Evolutionary conservation across 2,888 invertebrate species (phyloP), one percentile per base, ranked within the genome.

Genomic region (Platerodrilus igneus): DNA sequence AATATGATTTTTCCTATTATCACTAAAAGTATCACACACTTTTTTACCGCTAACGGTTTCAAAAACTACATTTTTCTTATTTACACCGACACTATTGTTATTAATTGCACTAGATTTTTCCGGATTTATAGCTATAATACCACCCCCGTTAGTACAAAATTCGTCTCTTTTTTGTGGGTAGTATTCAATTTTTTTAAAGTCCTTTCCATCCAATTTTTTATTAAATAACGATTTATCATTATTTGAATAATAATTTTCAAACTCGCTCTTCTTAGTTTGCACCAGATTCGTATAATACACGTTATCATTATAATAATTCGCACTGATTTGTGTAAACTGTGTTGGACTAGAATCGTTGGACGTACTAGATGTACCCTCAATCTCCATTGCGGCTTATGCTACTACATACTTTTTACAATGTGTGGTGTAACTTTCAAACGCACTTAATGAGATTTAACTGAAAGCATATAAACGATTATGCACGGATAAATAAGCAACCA

Each of bases 281-380:
- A 34, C 14, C 14, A 40, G 16, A 38, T 56, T 59, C n/a, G 56
- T 53, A 22, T 59, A 60, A 41, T 58, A 62, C 20, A 63, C 48
- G 52, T 58, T 62, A 19, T 64, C 62, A 7, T 34, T 30, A 23
- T 64, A 66, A 48, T 58, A 62, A 47, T 58, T 64, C 15, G 60
- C 41, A 39, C 56, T 33, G 55, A 35, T 30, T 30, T 45, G 45
- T 2, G 41, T 23, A 34, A 56, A 60, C 43, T 54, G 59, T 9
- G 58, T 56, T 29, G 56, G 50, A 37, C 56, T 61, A 6, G 67
- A 66, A 47, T 67, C 68, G 41, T 60, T 66, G 2, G 68, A 67
- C 11, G 61, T 58, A 47, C 62, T 65, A 4, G 66, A 66, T 8
- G 57, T 45, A 3, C 50, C 55, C 25, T 62, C 62, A 11, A 60